Evolutionary conservation across 1,140 invertebrate species (phyloP).

Genomic region (Drosophila arizonae): DNA sequence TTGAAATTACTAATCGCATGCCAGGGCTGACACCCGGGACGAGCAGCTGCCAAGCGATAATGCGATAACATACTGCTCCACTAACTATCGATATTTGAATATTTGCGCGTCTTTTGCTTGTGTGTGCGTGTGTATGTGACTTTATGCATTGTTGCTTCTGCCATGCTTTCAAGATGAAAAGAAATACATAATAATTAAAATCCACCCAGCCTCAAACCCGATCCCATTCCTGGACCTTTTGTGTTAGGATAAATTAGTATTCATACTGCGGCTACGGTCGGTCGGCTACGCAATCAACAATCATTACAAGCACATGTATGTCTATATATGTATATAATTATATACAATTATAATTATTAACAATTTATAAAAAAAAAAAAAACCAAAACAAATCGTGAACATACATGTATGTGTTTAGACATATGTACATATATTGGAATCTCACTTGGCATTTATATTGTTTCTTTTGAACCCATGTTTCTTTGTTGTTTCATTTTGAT

Average conservation of each 20-base stretch:
- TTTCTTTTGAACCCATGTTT: constrained; percentile 25
- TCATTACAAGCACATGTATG: background rate
- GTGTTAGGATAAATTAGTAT: background rate
- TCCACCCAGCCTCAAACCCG: background rate
- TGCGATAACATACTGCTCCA: background rate
- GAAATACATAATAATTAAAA: too few species aligned
- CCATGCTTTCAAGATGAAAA: background rate
- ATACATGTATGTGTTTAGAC: too few species aligned
- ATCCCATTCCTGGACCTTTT: background rate
- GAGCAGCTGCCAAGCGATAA: constrained; percentile 9
- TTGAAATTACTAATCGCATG: constrained; percentile 47
- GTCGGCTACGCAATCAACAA: background rate
- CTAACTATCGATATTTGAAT: constrained; percentile 26
- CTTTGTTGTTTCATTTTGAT: background rate
- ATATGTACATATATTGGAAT: background rate
- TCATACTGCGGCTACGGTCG: background rate
- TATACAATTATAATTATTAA: constrained; percentile 3
- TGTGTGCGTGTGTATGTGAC: constrained; percentile 31
- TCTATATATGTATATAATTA: background rate
- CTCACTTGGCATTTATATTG: constrained; percentile 5
- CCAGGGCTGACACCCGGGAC: constrained; percentile 15
- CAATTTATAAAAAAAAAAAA: background rate
- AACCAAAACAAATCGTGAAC: too few species aligned
- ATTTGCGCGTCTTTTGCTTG: constrained; percentile 1
- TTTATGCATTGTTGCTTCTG: constrained; percentile 2